Conservation (phyloP, 1,140 invertebrate genomes). For the Atta texana region DNA sequence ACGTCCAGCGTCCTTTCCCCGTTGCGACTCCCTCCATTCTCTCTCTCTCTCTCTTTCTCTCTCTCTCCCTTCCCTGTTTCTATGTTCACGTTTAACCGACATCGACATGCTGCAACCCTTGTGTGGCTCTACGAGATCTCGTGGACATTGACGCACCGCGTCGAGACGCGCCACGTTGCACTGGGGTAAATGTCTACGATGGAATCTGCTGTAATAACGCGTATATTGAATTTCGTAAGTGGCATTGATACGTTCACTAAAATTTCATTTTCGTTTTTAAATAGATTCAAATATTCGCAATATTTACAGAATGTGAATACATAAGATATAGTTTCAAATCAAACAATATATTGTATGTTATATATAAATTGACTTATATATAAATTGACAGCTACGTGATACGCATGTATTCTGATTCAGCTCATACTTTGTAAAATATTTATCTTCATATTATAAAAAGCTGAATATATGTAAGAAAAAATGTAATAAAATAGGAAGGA, state of each 20-base stretch:
- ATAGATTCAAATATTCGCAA: background rate
- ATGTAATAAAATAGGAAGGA: too few species aligned
- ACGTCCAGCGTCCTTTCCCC: slow-evolving; percentile 77
- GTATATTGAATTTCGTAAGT: slow-evolving; percentile 12
- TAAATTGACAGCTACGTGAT: background rate
- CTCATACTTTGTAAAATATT: background rate
- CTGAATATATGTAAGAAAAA: background rate
- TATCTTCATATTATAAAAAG: background rate
- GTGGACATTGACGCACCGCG: background rate
- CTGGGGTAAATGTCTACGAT: slow-evolving; percentile 53
- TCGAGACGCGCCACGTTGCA: slow-evolving; percentile 18
- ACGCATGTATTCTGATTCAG: background rate
- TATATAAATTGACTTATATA: background rate
- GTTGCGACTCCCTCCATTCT: slow-evolving; percentile 22
- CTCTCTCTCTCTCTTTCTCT: background rate
- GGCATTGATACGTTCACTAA: background rate
- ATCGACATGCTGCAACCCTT: slow-evolving; percentile 45
- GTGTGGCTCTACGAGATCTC: slow-evolving; percentile 44
- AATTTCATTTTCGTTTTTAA: background rate
- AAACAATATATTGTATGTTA: background rate
- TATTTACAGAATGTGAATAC: background rate
- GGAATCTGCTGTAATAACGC: slow-evolving; percentile 47
- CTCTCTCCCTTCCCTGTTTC: background rate
- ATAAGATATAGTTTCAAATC: background rate
- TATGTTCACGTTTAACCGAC: slow-evolving; percentile 16